These are phyloP conservation scores for Oncorhynchus nerka DNA, from an alignment of 2,113 vertebrate species.

Conservation along the genomic window DNA sequence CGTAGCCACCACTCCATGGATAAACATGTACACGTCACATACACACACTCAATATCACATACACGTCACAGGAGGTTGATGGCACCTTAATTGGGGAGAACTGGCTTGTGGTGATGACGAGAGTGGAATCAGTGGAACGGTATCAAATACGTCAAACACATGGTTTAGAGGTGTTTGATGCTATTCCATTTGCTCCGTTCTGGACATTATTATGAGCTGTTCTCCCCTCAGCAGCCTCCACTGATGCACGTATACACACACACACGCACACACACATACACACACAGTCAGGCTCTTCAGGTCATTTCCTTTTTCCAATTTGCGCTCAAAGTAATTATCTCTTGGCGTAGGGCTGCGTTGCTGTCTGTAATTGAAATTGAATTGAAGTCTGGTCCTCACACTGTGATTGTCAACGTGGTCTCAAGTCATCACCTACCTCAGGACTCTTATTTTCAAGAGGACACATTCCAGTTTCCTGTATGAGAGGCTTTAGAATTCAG, in stretches of 20 bases:
- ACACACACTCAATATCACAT: background rate
- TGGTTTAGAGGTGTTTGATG: no score
- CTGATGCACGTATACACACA: background rate
- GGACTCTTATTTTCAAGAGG: background rate
- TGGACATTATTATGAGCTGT: no score
- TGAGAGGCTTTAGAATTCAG: background rate
- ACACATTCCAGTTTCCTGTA: background rate
- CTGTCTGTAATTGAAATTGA: slow-evolving; percentile 19
- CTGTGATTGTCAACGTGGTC: background rate
- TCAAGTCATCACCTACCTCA: background rate
- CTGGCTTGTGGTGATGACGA: no score
- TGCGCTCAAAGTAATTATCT: slow-evolving; percentile 14
- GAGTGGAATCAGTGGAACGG: no score
- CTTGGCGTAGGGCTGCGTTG: background rate
- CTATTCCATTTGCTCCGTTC: no score
- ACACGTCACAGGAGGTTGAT: background rate
- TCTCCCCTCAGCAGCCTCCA: no score
- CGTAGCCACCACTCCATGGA: background rate
- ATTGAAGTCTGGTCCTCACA: background rate
- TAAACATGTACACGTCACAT: background rate
- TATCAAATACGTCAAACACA: no score
- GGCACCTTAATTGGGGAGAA: no score
- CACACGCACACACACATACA: background rate
- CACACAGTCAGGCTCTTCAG: background rate
- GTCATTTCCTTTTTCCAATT: slow-evolving; percentile 11